Base-by-base conservation (phyloP, 2,888 invertebrate species). In the Hirtodrosophila histrioides region DNA sequence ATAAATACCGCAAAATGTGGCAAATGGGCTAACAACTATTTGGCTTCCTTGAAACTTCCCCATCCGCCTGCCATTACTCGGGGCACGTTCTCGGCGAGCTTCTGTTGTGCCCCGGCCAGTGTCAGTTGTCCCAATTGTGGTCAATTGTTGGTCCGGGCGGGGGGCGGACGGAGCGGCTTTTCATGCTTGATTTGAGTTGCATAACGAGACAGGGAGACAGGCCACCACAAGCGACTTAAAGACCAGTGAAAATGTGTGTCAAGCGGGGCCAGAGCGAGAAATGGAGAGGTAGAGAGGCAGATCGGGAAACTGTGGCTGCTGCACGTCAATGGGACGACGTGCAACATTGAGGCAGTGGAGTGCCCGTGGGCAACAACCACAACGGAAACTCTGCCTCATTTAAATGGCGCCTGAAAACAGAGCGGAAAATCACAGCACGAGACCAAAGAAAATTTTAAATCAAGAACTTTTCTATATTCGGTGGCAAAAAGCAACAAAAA, bases 11-110 rank as follows among this genome's bases (percentile, higher is more conserved):
- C 71, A 86, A 74, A 62, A 50, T 78, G 68, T 78, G 75, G 82
- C 75, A 81, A 81, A 81, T 82, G 85, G 81, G 85, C 69, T 69
- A 80, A 81, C 78, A 85, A 87, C 82, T 82, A 87, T 82, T 82
- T 87, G 82, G 88, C 82, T 82, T 82, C 82, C 80, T 83, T 81
- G 60, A 40, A 43, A 31, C 48, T 36, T 37, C 46, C 35, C 11
- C 17, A 12, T 4, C 6, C 33, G 3, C 4, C 8, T 11, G 3
- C 3, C 11, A 0, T 39, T 27, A 23, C 33, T 23, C 35, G 58
- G 40, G 55, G 51, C 69, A 68, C 67, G 69, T 61, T 69, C 48
- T 39, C 36, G 10, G 48, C 11, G 23, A 69, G 67, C 77, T 43
- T 29, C 78, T 73, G 48, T 66, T 54, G 36, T 66, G 35, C 24